Base-by-base conservation (phyloP, 2,888 invertebrate genomes). In the Parthenolecanium corni region DNA sequence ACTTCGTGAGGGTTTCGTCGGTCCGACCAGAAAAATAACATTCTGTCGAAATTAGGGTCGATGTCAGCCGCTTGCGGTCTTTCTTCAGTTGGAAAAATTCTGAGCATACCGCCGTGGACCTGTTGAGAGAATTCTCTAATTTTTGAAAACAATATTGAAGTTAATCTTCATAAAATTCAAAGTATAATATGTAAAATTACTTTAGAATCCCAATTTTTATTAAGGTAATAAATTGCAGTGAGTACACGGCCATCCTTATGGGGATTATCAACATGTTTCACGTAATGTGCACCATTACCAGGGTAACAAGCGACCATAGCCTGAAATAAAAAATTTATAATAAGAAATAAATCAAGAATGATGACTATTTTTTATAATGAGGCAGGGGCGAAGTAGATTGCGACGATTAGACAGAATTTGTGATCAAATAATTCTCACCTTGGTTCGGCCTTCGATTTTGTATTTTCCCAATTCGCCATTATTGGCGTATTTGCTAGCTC, bases 281-380 rank as follows among this genome's bases (percentile, higher is more conserved):
- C 90, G 75, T 97, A 97, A 72, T 90, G 89, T 12, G 92, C 85
- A 63, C 93, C 93, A 58, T 85, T 83, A 31, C 95, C 96, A 0
- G 96, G 97, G 74, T 97, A 97, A 73, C 95, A 95, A 42, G 97
- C 96, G 42, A 97, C 89, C 97, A 97, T 97, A 36, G 95, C 96
- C 95, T 96, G 76, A 20, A 78, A 76, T 68, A 70, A 4, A 31
- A 31, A 31, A 31, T 9, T 4, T 9, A 31, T 31, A 31, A 31
- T 31, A 4, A 9, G 4, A 31, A 31, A 9, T 31, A 6, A 31
- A 31, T 31, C 31, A 31, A 9, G 4, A 31, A 31, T 31, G 4
- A 31, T 4, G 31, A 31, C n/a, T n/a, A n/a, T n/a, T n/a, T n/a
- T n/a, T n/a, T n/a, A n/a, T n/a, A n/a, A 31, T 31, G 9, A 31